Conservation (phyloP, 2,113 vertebrate genomes). For the Spea bombifrons region DNA sequence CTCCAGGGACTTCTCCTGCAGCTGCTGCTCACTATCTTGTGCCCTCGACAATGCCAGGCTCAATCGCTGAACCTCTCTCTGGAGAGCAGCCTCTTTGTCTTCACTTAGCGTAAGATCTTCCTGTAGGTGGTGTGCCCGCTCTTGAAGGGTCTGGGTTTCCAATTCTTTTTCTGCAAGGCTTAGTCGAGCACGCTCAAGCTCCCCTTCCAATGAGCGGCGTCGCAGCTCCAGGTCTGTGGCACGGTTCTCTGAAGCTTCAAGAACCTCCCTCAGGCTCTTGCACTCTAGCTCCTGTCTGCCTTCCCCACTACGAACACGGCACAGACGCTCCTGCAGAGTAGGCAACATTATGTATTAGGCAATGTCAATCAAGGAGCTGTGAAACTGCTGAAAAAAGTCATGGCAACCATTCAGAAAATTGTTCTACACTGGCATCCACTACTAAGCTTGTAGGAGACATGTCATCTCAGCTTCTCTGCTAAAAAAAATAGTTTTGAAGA, state of each 20-base stretch:
- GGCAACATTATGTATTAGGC: neutral
- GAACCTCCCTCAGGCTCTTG: slow-evolving; percentile 61
- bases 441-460: too few species aligned
- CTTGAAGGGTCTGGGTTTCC: slow-evolving; percentile 60
- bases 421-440: too few species aligned
- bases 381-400: too few species aligned
- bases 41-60: slow-evolving; percentile 57
- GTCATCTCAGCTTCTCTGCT: too few species aligned
- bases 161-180: slow-evolving; percentile 61
- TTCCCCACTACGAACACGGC: slow-evolving; percentile 28
- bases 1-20: slow-evolving; percentile 67
- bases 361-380: too few species aligned
- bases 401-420: too few species aligned
- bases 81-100: slow-evolving; percentile 56
- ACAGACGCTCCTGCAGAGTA: slow-evolving; percentile 16
- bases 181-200: slow-evolving; percentile 66
- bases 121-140: slow-evolving; percentile 59
- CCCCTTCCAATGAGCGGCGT: slow-evolving; percentile 63
- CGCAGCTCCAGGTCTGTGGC: slow-evolving; percentile 62
- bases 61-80: slow-evolving; percentile 60
- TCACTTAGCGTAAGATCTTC: slow-evolving; percentile 68
- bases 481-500: too few species aligned
- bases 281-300: slow-evolving; percentile 57
- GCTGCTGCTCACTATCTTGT: slow-evolving; percentile 65
- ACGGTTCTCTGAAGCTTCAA: slow-evolving; percentile 63